Conservation (phyloP, 2,888 invertebrate genomes). For the Chrysolina americana region DNA sequence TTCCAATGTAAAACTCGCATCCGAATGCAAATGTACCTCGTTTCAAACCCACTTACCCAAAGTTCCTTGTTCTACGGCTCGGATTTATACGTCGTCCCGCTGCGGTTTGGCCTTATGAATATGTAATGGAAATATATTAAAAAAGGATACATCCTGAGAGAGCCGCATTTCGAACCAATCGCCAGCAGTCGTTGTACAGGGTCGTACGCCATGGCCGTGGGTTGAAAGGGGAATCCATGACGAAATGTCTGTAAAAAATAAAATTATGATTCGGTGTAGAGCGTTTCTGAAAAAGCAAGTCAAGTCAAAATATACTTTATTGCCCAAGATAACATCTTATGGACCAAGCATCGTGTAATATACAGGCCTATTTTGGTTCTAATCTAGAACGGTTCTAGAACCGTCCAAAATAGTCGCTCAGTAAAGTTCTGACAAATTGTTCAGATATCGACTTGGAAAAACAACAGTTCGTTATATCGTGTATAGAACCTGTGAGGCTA, state of each 20-base stretch:
- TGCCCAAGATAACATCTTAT: too few relatives aligned
- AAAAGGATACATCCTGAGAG: constrained; percentile 96
- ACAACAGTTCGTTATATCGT: too few relatives aligned
- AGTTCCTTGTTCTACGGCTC: constrained; percentile 11
- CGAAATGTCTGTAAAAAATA: constrained; percentile 89
- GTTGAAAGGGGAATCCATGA: constrained; percentile 98
- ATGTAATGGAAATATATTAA: constrained; percentile 38
- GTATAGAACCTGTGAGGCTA: too few relatives aligned
- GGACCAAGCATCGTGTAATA: too few relatives aligned
- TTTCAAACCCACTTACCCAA: constrained; percentile 25
- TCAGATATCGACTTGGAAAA: too few relatives aligned
- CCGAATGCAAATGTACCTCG: constrained; percentile 13
- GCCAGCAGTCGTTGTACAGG: constrained; percentile 97
- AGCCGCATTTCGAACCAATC: constrained; percentile 96
- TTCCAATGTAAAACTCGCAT: not conserved
- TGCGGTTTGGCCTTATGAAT: constrained; percentile 35
- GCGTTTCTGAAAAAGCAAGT: not conserved
- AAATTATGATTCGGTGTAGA: not conserved
- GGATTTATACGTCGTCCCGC: constrained; percentile 11
- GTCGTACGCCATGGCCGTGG: constrained; percentile 97
- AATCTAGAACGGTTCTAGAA: too few relatives aligned
- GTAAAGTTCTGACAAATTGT: too few relatives aligned
- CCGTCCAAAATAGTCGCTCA: too few relatives aligned
- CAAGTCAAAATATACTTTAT: too few relatives aligned
- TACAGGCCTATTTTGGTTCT: too few relatives aligned